Base-by-base conservation (phyloP, 1,140 invertebrate species). In the Orchesella cincta region DNA sequence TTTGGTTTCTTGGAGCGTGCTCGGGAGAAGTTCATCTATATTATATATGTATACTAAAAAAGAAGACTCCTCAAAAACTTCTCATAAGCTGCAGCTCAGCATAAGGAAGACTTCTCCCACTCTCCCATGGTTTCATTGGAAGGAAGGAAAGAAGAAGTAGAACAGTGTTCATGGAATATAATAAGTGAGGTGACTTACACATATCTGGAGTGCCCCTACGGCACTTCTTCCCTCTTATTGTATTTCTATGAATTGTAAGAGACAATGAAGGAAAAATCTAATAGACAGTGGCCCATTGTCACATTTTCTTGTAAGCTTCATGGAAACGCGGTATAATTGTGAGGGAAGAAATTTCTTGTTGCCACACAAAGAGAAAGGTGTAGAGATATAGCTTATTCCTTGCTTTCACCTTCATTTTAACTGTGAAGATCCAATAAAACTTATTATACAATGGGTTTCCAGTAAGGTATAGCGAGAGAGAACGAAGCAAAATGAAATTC, bases 181-280 rank as follows among this genome's bases (percentile, higher is more conserved):
- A n/a, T n/a, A n/a, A n/a, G n/a, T n/a, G n/a, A n/a, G n/a, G n/a
- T n/a, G n/a, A n/a, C n/a, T n/a, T n/a, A n/a, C n/a, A n/a, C 39
- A 12, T 12, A 46, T 46, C 39, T 29, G 28, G 31, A n/a, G 23
- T 33, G n/a, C 62, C 62, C 31, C 62, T 33, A 67, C 28, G 62
- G 26, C 31, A 31, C 23, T 33, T 67, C 31, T 67, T 16, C 31
- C 12, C n/a, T 8, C 31, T 33, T 23, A 67, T 67, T 67, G 62
- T 67, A 29, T 12, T 29, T 67, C 31, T 31, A 33, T 29, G 62
- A 33, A 67, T 29, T 31, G 23, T 12, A 26, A 67, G 62, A 67
- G 62, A 67, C 62, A 67, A 67, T 67, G 62, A 33, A 3, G 12
- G 62, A 33, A 67, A n/a, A 33, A 29, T 67, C 62, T 67, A 67